Base-by-base conservation (phyloP, 2,888 invertebrate genomes). In the Halictus ligatus region DNA sequence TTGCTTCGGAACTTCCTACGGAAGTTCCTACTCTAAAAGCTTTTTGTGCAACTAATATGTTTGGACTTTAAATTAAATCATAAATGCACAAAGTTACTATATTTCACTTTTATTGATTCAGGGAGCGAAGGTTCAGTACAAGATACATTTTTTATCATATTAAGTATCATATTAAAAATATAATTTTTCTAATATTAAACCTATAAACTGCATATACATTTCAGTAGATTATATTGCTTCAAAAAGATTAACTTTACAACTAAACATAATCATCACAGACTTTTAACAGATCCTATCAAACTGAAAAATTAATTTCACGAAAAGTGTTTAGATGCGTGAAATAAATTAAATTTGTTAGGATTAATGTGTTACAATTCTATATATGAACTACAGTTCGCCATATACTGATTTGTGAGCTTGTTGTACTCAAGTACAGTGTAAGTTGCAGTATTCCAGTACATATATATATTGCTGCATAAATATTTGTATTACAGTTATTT, bases 211-310 rank as follows among this genome's bases (percentile, higher is more conserved):
- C 67, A 74, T 71, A 82, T 60, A 54, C 58, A 64, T 43, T 69
- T 50, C 72, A 43, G 50, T 46, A 60, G 58, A 75, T 58, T 46
- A 71, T 78, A 78, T 81, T 74, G 58, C 74, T 81, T 81, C 76
- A 35, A 79, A 78, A 40, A 64, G 60, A 54, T 78, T 75, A 72
- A 78, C 72, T 73, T 75, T 75, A 78, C 18, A 75, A 71, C 40
- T 78, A 74, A 83, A 75, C 58, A 78, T 69, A 69, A 79, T 64
- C 73, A 58, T 80, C 71, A 83, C 75, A 84, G 69, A 35, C 43
- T 79, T 76, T 79, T 64, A 76, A 58, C n/a, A 35, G 40, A 60
- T 71, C 43, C 40, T 69, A 60, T 18, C 43, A 78, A 84, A 84
- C n/a, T 71, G 58, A 78, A 71, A 13, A 72, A 46, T 29, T 75